These are phyloP conservation scores for Oncorhynchus clarkii DNA, from an alignment of 2,113 vertebrate genomes.

Conservation along the genomic window DNA sequence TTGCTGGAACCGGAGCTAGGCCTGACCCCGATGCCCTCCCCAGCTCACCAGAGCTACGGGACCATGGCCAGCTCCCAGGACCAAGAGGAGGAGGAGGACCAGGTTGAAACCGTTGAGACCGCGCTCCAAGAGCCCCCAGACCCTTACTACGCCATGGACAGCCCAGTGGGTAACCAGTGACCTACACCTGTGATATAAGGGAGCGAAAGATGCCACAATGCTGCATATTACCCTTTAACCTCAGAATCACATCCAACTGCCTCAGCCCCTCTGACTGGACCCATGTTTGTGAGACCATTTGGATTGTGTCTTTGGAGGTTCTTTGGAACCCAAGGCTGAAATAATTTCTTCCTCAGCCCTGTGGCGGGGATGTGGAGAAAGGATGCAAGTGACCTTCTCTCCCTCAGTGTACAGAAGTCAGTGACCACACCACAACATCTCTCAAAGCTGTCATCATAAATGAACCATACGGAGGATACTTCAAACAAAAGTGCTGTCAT, in stretches of 20 bases:
- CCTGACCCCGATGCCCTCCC: constrained; percentile 89
- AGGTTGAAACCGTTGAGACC: constrained; percentile 75
- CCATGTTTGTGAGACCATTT: not conserved
- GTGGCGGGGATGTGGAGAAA: constrained; percentile 13
- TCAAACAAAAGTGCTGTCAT: constrained; percentile 33
- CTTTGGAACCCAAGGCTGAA: constrained; percentile 19
- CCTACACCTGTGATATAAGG: constrained; percentile 48
- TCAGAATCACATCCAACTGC: constrained; percentile 54
- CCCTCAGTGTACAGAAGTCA: constrained; percentile 16
- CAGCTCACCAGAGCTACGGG: constrained; percentile 89
- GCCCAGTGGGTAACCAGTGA: constrained; percentile 81
- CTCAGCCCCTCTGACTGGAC: constrained; percentile 42
- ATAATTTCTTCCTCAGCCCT: not conserved
- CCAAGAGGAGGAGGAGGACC: constrained; percentile 57
- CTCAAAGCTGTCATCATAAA: constrained; percentile 18
- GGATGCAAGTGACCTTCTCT: constrained; percentile 11
- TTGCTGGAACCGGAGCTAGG: constrained; percentile 90
- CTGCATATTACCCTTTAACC: constrained; percentile 56
- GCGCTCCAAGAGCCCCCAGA: constrained; percentile 79
- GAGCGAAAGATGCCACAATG: constrained; percentile 53
- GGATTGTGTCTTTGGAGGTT: not conserved
- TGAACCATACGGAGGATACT: constrained; percentile 3
- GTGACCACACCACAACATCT: constrained; percentile 11
- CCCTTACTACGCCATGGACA: constrained; percentile 77
- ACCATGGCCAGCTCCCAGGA: constrained; percentile 83